Evolutionary conservation across 1,140 invertebrate genomes (phyloP).

Genomic region (Atopsyche davidsoni): DNA sequence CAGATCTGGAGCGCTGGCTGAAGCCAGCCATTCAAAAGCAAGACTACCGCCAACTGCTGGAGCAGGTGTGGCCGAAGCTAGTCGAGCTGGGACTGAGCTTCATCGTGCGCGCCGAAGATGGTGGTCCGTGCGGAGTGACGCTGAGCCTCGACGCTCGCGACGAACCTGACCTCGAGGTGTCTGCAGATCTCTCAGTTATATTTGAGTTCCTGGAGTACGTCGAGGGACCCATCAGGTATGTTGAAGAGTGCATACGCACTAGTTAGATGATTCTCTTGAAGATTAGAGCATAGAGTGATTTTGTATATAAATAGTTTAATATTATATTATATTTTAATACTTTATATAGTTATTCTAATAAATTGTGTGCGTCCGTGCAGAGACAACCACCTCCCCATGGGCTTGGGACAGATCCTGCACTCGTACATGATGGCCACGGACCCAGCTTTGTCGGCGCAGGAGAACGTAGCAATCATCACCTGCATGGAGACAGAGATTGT

Average conservation of each 20-base stretch:
- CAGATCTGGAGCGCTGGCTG: constrained; percentile 72
- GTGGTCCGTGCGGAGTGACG: constrained; percentile 55
- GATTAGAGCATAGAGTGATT: too few relatives aligned
- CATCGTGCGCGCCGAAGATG: constrained; percentile 47
- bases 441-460: constrained; percentile 53
- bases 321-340: too few relatives aligned
- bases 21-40: constrained; percentile 54
- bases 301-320: too few relatives aligned
- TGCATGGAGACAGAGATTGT: constrained; percentile 71
- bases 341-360: neutral
- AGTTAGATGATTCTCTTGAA: too few relatives aligned
- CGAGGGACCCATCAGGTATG: constrained; percentile 63
- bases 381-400: constrained; percentile 55
- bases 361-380: constrained; percentile 36
- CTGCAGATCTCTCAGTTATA: constrained; percentile 61
- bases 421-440: constrained; percentile 82
- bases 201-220: constrained; percentile 74
- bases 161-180: constrained; percentile 65
- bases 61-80: constrained; percentile 59
- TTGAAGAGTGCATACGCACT: too few relatives aligned
- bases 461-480: constrained; percentile 71
- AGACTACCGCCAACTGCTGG: constrained; percentile 64
- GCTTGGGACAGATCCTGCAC: constrained; percentile 66
- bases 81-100: constrained; percentile 66
- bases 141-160: constrained; percentile 74